Percentiles rank a stretch among this genome's conserved stretches.
Evolutionary conservation across 2,888 invertebrate species (phyloP).

Genomic region (Zaprionus bogoriensis): DNA sequence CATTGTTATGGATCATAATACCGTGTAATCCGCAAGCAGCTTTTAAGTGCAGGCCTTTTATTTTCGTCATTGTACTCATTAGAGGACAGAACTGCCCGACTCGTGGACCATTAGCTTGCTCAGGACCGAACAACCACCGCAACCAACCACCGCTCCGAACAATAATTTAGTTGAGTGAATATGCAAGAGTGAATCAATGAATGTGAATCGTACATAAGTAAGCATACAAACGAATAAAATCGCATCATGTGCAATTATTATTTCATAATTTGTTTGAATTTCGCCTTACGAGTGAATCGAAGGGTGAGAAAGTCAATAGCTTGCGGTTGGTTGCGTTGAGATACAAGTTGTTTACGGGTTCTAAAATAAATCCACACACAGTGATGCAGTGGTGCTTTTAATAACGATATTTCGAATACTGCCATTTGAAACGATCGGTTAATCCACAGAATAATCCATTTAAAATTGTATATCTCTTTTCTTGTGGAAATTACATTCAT

Average conservation of each 20-base stretch:
- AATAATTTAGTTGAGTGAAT: constrained; percentile 33
- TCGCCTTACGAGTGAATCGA: constrained; percentile 17
- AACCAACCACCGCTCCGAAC: background rate
- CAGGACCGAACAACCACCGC: constrained; percentile 59
- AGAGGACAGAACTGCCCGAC: no score
- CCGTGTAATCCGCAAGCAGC: constrained; percentile 71
- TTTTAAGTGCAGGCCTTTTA: constrained; percentile 75
- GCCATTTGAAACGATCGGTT: no score
- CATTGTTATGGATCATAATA: constrained; percentile 67
- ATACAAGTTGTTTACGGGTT: background rate
- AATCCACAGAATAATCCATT: no score
- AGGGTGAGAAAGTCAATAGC: constrained; percentile 80
- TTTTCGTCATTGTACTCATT: constrained; percentile 69
- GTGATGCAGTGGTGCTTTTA: no score
- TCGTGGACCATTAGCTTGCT: constrained; percentile 43
- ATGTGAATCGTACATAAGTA: constrained; percentile 45
- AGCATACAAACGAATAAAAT: constrained; percentile 50
- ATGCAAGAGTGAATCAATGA: constrained; percentile 42
- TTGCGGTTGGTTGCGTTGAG: constrained; percentile 29
- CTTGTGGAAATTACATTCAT: no score
- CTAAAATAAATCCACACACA: no score
- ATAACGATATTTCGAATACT: no score
- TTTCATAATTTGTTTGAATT: constrained; percentile 75
- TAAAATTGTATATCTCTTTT: no score
- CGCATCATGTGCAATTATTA: constrained; percentile 77